Evolutionary conservation across 2,888 invertebrate genomes (phyloP), one percentile per base, ranked within the genome.

Genomic region (Ormyrus rosae): DNA sequence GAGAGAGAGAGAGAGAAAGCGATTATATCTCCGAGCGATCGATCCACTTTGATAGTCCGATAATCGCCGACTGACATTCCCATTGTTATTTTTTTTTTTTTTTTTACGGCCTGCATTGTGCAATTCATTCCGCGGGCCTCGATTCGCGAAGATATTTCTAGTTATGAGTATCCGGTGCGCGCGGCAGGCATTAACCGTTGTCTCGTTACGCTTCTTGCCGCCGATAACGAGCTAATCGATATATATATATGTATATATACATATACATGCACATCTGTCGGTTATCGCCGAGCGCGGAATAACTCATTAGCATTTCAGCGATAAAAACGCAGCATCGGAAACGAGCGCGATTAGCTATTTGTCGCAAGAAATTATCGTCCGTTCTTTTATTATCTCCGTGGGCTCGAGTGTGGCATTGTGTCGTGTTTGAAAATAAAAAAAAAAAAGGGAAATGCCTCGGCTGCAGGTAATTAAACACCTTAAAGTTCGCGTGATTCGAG

Each of bases 211-310:
- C 69, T 56, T 79, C 69, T 74, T 79, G 34, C 53, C 19, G 58
- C 55, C 69, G 68, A 69, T 79, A 69, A 72, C 79, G 55, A 73
- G 50, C 68, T 73, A 61, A 79, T 74, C 71, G 61, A 67, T 72
- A 71, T 51, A 61, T 11, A 61, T 34, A n/a, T 4, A 71, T 51
- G 55, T 11, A 61, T 34, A n/a, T 1, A 19, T 6, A 6, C 10
- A 50, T 5, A 50, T 56, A 64, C 55, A 11, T 10, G 13, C 63
- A 19, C 46, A 67, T 65, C 74, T 74, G 5, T n/a, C 46, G 7
- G 9, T n/a, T 48, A 56, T 46, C 48, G 48, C 55, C 64, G n/a
- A 4, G 48, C 46, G 5, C 19, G 68, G 11, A 34, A 68, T 68
- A 56, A 68, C 53, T 75, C 68, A 75, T 60, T 60, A 68, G 60